Percentiles rank a stretch among this genome's conserved stretches.
phyloP scores from a whole-genome alignment of 2,888 invertebrate genomes.

The Polydrusus cervinus region DNA sequence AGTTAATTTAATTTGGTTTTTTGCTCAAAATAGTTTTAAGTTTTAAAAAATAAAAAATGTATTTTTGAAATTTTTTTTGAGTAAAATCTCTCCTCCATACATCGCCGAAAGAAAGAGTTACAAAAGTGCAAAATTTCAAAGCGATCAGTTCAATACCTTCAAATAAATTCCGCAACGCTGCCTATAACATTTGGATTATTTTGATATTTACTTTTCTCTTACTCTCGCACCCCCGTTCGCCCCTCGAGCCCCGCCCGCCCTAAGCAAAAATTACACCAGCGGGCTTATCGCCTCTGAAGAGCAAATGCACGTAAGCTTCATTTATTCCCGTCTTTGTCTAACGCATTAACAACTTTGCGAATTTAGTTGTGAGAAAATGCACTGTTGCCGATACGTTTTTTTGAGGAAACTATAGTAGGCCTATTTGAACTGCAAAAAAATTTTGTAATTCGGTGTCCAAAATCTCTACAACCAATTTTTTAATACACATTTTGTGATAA shows the following conservation, averaged over 20 bases:
- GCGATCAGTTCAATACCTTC: too few species aligned
- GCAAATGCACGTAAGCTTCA: conserved; percentile 8
- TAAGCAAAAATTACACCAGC: conserved; percentile 32
- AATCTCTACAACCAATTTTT: neutral
- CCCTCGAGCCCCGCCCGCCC: neutral
- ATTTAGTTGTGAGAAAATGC: conserved; percentile 26
- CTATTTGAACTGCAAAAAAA: neutral
- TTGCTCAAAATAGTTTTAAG: too few species aligned
- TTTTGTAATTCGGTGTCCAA: too few species aligned
- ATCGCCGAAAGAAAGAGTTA: too few species aligned
- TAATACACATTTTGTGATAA: neutral
- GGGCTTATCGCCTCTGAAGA: conserved; percentile 26
- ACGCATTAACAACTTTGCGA: conserved; percentile 15
- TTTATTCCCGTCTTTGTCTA: conserved; percentile 24
- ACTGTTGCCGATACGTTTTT: conserved; percentile 8
- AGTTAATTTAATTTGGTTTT: too few species aligned
- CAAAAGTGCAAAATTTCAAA: too few species aligned
- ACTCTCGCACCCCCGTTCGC: neutral
- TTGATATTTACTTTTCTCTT: conserved; percentile 1
- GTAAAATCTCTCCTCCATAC: too few species aligned
- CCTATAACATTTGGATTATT: neutral
- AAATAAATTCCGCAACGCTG: neutral
- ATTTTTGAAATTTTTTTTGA: too few species aligned
- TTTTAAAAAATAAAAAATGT: too few species aligned
- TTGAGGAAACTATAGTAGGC: neutral